Percentiles rank a stretch among this genome's conserved stretches.
These are phyloP conservation scores for Corydoras maculifer DNA, from an alignment of 2,113 vertebrate species.

Conservation along the genomic window DNA sequence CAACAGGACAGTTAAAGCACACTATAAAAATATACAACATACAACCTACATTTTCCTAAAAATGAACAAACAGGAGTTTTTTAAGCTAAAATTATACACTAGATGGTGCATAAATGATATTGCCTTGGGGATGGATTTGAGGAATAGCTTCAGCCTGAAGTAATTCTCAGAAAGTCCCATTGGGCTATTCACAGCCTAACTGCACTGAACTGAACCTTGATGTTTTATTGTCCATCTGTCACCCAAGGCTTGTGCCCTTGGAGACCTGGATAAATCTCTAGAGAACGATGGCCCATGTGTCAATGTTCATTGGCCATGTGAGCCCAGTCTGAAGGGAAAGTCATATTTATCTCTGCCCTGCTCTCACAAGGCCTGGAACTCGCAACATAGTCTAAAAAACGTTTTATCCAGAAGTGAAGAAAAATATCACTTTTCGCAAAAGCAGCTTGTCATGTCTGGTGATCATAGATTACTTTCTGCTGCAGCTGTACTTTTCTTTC, in stretches of 20 bases:
- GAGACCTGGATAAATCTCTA: slow-evolving; percentile 4
- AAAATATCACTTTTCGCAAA: too few species aligned
- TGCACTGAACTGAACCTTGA: slow-evolving; percentile 10
- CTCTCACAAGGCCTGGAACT: too few species aligned
- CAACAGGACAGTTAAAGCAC: too few species aligned
- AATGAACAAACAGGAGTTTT: not conserved
- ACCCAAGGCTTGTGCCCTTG: slow-evolving; percentile 10
- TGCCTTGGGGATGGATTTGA: not conserved
- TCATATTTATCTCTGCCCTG: not conserved
- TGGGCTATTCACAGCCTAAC: not conserved
- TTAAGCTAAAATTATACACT: not conserved
- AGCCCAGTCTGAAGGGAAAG: slow-evolving; percentile 12
- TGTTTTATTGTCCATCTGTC: slow-evolving; percentile 19
- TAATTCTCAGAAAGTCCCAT: slow-evolving; percentile 6
- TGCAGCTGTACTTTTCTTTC: too few species aligned
- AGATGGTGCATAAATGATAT: not conserved
- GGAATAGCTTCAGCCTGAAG: not conserved
- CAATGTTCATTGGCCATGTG: slow-evolving; percentile 9
- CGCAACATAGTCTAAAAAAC: too few species aligned
- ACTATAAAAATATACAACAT: too few species aligned
- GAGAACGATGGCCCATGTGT: slow-evolving; percentile 5
- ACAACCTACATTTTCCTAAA: not conserved
- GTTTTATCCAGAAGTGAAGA: too few species aligned
- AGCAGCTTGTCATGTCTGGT: too few species aligned
- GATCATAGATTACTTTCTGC: too few species aligned